Evolutionary conservation across 2,888 invertebrate species (phyloP).

Genomic region (Philereme vetulata): DNA sequence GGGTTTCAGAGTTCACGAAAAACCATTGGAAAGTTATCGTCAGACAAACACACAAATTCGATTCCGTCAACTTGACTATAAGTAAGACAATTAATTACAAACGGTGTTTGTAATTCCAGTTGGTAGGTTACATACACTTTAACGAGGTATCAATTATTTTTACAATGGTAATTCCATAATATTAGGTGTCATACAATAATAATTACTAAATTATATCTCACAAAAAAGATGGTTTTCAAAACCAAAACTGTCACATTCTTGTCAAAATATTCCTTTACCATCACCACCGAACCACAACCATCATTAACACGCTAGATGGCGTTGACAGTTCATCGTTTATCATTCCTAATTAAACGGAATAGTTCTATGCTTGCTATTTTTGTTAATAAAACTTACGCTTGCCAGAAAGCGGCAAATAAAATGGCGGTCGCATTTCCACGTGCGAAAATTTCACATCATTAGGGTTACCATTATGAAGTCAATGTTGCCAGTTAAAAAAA

Average conservation of each 20-base stretch:
- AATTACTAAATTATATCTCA: too few species aligned
- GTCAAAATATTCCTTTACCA: conserved; percentile 20
- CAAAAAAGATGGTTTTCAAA: neutral
- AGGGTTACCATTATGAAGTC: conserved; percentile 13
- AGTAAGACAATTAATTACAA: too few species aligned
- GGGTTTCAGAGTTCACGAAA: too few species aligned
- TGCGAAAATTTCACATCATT: conserved; percentile 31
- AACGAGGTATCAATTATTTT: too few species aligned
- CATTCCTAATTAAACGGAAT: conserved; percentile 54
- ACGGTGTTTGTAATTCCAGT: too few species aligned
- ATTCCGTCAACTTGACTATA: too few species aligned
- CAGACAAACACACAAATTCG: too few species aligned
- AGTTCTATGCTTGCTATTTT: conserved; percentile 25
- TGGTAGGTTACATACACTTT: too few species aligned
- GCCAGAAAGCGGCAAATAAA: conserved; percentile 13
- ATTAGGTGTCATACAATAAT: too few species aligned
- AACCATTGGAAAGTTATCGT: too few species aligned
- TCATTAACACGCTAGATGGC: conserved; percentile 55
- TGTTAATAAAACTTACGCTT: conserved; percentile 21
- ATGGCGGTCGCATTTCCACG: conserved; percentile 16
- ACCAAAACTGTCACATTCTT: conserved; percentile 11
- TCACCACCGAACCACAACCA: conserved; percentile 26
- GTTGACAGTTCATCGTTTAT: conserved; percentile 55
- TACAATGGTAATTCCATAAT: too few species aligned
- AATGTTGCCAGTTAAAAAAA: conserved; percentile 9